Evolutionary conservation across 2,888 invertebrate genomes (phyloP).

Genomic region (Schrankia costaestrigalis): DNA sequence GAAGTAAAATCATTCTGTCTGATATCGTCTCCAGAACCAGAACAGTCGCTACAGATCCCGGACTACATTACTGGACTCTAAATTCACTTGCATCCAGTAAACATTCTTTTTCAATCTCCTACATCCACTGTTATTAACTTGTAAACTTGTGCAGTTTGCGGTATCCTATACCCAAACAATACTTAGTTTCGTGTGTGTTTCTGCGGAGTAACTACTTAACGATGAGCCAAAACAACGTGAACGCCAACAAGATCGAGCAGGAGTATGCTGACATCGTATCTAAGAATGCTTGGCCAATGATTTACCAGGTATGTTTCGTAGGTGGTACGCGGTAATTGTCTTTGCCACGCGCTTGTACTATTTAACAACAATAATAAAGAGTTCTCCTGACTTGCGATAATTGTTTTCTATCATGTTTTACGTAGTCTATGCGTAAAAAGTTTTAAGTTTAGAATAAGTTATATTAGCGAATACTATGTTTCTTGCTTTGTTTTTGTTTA

Average conservation of each 20-base stretch:
- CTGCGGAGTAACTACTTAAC: constrained; percentile 18
- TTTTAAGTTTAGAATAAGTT: too few relatives aligned
- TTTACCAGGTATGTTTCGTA: constrained; percentile 84
- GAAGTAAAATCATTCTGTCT: constrained; percentile 24
- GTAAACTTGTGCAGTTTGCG: constrained; percentile 23
- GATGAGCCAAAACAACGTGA: constrained; percentile 34
- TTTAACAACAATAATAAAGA: constrained; percentile 20
- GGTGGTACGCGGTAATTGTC: constrained; percentile 36
- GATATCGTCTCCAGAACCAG: constrained; percentile 19
- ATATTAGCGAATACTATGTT: too few relatives aligned
- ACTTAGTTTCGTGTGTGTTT: constrained; percentile 23
- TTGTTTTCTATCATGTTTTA: constrained; percentile 4
- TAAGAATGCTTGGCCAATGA: constrained; percentile 84
- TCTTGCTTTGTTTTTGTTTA: too few relatives aligned
- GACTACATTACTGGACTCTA: constrained; percentile 9
- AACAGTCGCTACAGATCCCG: constrained; percentile 14
- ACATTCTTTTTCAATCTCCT: constrained; percentile 1
- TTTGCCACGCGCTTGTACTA: constrained; percentile 52
- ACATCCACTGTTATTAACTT: constrained; percentile 14
- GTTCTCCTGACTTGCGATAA: constrained; percentile 8
- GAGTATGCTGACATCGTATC: constrained; percentile 87
- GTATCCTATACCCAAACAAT: constrained; percentile 29
- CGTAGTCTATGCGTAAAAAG: neutral
- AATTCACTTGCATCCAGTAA: constrained; percentile 5
- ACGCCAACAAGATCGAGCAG: constrained; percentile 78